A percentile compares a stretch with the other conserved stretches of the same genome.
These are phyloP conservation scores for Caradrina clavipalpis DNA, from an alignment of 2,888 invertebrate genomes.

Conservation along the genomic window DNA sequence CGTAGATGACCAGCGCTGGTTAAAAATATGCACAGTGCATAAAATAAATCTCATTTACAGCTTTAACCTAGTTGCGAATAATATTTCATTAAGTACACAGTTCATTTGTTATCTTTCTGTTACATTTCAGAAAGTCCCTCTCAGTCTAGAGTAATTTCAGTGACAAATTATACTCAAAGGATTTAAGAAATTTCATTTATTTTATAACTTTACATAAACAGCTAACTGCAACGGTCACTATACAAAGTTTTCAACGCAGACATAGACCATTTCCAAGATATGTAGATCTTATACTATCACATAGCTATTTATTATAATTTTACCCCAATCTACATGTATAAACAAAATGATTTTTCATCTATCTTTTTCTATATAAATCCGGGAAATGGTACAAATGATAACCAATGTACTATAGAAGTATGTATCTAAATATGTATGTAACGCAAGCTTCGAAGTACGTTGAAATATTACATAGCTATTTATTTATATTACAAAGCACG, in stretches of 20 bases:
- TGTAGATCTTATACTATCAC: conserved; percentile 35
- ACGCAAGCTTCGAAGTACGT: conserved; percentile 53
- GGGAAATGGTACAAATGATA: conserved; percentile 59
- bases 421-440: conserved; percentile 35
- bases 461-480: conserved; percentile 67
- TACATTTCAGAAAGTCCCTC: conserved; percentile 40
- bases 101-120: conserved; percentile 50
- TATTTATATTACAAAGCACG: conserved; percentile 84
- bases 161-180: conserved; percentile 58
- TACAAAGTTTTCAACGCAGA: conserved; percentile 62
- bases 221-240: conserved; percentile 81
- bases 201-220: conserved; percentile 84
- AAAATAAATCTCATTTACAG: conserved; percentile 26
- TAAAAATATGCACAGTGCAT: conserved; percentile 25
- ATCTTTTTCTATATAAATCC: conserved; percentile 31
- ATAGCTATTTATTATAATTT: conserved; percentile 29
- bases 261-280: conserved; percentile 65
- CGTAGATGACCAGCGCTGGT: background rate
- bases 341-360: conserved; percentile 40
- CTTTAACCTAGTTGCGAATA: conserved; percentile 33
- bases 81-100: conserved; percentile 38
- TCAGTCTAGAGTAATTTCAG: conserved; percentile 29
- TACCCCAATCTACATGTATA: conserved; percentile 30
- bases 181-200: conserved; percentile 81
- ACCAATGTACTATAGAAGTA: conserved; percentile 43